A percentile compares a stretch with the other conserved stretches of the same genome.
Conservation (phyloP, 2,888 invertebrate genomes). For the Bhutanitis thaidina region DNA sequence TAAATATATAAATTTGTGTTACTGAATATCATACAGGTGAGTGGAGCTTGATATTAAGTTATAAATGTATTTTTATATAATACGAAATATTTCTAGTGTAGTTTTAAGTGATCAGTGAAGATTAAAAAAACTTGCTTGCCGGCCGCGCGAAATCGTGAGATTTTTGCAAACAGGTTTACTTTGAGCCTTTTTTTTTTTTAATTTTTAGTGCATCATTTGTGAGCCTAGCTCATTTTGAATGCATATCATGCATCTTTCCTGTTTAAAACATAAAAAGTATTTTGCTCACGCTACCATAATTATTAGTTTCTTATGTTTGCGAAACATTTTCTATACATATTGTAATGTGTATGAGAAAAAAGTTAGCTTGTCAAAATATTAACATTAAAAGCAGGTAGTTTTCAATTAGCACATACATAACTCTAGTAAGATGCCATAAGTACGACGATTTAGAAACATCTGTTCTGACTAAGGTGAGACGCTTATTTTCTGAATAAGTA, state of each 20-base stretch:
- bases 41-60: conserved; percentile 27
- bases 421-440: too few species aligned
- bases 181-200: conserved; percentile 40
- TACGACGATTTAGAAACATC: too few species aligned
- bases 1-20: conserved; percentile 34
- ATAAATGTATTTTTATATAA: conserved; percentile 14
- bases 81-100: conserved; percentile 7
- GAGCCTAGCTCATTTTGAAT: conserved; percentile 1
- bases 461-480: too few species aligned
- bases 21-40: conserved; percentile 37
- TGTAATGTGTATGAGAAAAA: too few species aligned
- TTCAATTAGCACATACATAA: too few species aligned
- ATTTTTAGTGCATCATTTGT: conserved; percentile 36
- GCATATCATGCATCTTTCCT: neutral
- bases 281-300: neutral
- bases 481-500: too few species aligned
- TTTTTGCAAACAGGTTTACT: conserved; percentile 55
- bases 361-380: too few species aligned
- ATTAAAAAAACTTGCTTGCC: conserved; percentile 44
- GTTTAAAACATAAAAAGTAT: neutral
- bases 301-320: neutral
- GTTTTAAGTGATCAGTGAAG: conserved; percentile 20
- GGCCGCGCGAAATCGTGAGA: conserved; percentile 55
- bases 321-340: neutral
- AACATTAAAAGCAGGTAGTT: too few species aligned